A percentile compares a stretch with the other conserved stretches of the same genome.
Conservation (phyloP, 35 echinoderm and acorn worm species). For the Ptychodera flava region DNA sequence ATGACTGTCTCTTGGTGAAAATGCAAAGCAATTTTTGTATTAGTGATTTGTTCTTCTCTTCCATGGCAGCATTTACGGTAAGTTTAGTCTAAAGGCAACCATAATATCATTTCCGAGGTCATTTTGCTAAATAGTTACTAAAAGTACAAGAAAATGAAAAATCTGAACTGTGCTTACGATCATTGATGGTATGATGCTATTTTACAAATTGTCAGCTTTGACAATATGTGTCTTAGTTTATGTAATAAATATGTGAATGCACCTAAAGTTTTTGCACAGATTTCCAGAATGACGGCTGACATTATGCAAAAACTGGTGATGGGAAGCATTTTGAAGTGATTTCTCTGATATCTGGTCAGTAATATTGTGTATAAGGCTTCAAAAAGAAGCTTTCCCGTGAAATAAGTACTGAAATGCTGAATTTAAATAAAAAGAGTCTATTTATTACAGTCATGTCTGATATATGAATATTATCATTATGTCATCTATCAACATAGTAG, state of each 20-base stretch:
- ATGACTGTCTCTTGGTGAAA: conserved; percentile 9
- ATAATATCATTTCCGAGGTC: background rate
- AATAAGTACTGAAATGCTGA: no score
- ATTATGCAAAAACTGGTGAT: no score
- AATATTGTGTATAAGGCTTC: no score
- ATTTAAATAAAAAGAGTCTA: no score
- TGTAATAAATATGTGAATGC: background rate
- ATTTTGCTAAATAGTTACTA: background rate
- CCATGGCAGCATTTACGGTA: conserved; percentile 22
- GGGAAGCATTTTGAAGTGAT: no score
- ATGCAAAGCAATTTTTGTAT: background rate
- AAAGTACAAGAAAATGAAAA: background rate
- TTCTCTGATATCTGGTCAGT: no score
- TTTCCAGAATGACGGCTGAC: no score
- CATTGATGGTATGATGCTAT: background rate
- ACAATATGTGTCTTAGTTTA: background rate
- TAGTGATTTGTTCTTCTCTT: background rate
- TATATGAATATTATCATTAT: background rate
- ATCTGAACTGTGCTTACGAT: background rate
- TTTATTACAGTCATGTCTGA: background rate
- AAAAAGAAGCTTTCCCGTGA: background rate
- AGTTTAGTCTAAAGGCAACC: conserved; percentile 45
- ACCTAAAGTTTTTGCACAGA: no score
- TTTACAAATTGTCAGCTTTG: background rate
- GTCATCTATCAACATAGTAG: background rate